Evolutionary conservation across 1,140 invertebrate genomes (phyloP).

Genomic region (Drosophila repleta): DNA sequence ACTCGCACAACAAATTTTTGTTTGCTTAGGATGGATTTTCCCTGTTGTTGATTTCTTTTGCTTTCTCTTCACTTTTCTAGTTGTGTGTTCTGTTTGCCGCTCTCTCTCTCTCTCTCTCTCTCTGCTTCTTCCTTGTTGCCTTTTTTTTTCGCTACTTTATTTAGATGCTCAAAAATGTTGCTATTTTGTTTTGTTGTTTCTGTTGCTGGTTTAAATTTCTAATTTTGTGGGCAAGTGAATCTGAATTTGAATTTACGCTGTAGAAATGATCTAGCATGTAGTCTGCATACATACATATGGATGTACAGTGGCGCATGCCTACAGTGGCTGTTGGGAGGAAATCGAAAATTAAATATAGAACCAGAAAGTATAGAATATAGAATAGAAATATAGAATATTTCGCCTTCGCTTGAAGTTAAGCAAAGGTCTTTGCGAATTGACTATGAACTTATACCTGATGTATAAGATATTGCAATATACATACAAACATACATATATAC

Average conservation of each 20-base stretch:
- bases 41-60: slow-evolving; percentile 36
- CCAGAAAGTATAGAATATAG: too few relatives aligned
- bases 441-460: too few relatives aligned
- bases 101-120: too few relatives aligned
- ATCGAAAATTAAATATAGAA: neutral
- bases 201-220: slow-evolving; percentile 68
- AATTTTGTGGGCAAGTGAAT: slow-evolving; percentile 81
- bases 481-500: too few relatives aligned
- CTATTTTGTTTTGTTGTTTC: slow-evolving; percentile 47
- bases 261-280: slow-evolving; percentile 69
- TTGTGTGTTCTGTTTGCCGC: slow-evolving; percentile 26
- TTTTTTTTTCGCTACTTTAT: slow-evolving; percentile 59
- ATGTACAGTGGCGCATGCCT: slow-evolving; percentile 29
- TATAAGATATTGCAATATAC: too few relatives aligned
- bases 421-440: too few relatives aligned
- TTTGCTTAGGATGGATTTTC: slow-evolving; percentile 64
- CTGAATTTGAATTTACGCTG: slow-evolving; percentile 72
- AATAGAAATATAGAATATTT: too few relatives aligned
- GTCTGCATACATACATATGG: slow-evolving; percentile 20
- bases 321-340: neutral
- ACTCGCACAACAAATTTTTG: slow-evolving; percentile 34
- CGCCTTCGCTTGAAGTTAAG: too few relatives aligned
- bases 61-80: slow-evolving; percentile 16
- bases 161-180: slow-evolving; percentile 68
- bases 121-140: slow-evolving; percentile 17